phyloP scores from a whole-genome alignment of 2,113 vertebrate species.

The Phasianus colchicus region DNA sequence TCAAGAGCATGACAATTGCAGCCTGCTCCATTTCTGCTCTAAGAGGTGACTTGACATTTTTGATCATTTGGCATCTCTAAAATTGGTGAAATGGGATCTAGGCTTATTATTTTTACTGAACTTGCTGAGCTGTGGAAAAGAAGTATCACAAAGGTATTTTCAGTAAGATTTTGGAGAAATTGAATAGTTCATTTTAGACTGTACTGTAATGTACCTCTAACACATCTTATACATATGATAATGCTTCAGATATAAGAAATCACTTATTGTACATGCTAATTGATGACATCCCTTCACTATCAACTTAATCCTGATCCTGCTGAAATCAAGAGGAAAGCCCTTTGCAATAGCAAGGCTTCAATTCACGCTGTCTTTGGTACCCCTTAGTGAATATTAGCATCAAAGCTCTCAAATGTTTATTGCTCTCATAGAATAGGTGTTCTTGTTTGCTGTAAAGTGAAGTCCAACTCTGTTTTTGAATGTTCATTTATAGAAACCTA shows the following conservation, averaged over 20 bases:
- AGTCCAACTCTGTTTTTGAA: neutral
- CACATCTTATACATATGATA: neutral
- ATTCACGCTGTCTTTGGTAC: neutral
- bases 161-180: neutral
- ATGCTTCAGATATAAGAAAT: neutral
- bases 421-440: neutral
- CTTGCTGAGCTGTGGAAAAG: neutral
- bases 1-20: neutral
- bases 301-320: neutral
- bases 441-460: neutral
- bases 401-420: neutral
- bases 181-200: neutral
- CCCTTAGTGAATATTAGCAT: neutral
- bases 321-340: neutral
- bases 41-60: neutral
- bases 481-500: neutral
- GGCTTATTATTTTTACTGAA: neutral
- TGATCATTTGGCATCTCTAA: neutral
- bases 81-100: neutral
- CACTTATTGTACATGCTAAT: neutral
- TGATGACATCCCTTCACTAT: neutral
- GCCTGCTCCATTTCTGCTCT: neutral
- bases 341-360: neutral
- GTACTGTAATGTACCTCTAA: neutral
- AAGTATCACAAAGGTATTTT: neutral